Conservation (phyloP, 2,113 vertebrate genomes). For the Empidonax alnorum region DNA sequence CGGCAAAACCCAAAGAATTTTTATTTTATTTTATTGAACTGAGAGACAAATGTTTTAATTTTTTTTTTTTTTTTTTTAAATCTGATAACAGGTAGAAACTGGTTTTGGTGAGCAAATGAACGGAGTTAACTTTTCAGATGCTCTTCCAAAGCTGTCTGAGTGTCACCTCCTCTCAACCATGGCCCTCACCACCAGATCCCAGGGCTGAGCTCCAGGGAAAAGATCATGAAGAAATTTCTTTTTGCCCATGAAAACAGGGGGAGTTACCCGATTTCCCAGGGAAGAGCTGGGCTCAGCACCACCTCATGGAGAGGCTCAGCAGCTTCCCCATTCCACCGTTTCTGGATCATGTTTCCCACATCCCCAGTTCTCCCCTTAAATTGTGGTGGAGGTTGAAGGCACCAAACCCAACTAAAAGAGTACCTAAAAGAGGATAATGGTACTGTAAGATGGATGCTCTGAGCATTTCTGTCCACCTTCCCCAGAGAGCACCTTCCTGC, state of each 20-base stretch:
- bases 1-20: not conserved
- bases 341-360: not conserved
- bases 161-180: not conserved
- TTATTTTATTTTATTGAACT: not conserved
- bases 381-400: not conserved
- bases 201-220: not conserved
- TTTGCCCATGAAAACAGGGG: not conserved
- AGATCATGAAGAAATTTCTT: not conserved
- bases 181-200: not conserved
- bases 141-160: not conserved
- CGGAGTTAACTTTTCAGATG: not conserved
- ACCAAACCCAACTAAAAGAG: not conserved
- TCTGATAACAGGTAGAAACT: not conserved
- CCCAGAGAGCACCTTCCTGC: not conserved
- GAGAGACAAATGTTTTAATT: not conserved
- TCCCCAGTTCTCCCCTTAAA: not conserved
- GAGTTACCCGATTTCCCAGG: not conserved
- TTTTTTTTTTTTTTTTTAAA: no score
- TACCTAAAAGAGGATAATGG: not conserved
- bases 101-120: not conserved
- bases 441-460: not conserved
- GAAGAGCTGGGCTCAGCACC: not conserved
- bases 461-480: not conserved
- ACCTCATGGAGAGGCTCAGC: fast-evolving
- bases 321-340: not conserved